Base-by-base conservation (phyloP, 2,888 invertebrate species). In the Erannis defoliaria region DNA sequence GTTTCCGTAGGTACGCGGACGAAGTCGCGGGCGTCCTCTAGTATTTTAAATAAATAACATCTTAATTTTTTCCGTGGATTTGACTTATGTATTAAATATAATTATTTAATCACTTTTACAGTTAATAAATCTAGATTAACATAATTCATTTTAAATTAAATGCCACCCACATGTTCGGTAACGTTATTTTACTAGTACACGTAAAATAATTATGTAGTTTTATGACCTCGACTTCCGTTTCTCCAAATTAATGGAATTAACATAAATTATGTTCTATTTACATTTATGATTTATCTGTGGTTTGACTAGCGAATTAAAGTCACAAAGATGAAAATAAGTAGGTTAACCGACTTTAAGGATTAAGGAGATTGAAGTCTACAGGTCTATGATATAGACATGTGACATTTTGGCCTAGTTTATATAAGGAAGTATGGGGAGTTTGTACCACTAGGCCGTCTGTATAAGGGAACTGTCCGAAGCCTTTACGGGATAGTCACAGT, bases 221-320 rank as follows among this genome's bases (percentile, higher is more conserved):
- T 62, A 57, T 49, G 10, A 29, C 10, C 53, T 26, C 53, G 51
- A 62, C 62, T 62, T 62, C 62, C 62, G 62, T 53, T 62, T 57
- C 59, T 21, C 50, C 33, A 55, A 55, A 45, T 55, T 56, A 62
- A 53, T 42, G 12, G 46, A 53, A 57, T 62, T 53, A 43, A 53
- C 62, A 62, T 62, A 62, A 62, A 53, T 62, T 46, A 42, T 48
- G 51, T 42, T 56, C 59, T 59, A 48, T 54, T 46, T 48, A 53
- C 42, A 48, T 42, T 54, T 31, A 16, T 33, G 19, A 40, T 45
- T 40, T 40, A 51, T 51, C 2, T 26, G 23, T 29, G 9, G 33
- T 43, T 2, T 42, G 16, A 42, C 21, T n/a, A 5, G 19, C 4
- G 38, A 38, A 38, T 19, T 38, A 10, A 19, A 9, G 33, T 33